Percentiles rank a stretch among this genome's conserved stretches.
Conservation (phyloP, 2,888 invertebrate species). For the Lissocephala sabroskyi region DNA sequence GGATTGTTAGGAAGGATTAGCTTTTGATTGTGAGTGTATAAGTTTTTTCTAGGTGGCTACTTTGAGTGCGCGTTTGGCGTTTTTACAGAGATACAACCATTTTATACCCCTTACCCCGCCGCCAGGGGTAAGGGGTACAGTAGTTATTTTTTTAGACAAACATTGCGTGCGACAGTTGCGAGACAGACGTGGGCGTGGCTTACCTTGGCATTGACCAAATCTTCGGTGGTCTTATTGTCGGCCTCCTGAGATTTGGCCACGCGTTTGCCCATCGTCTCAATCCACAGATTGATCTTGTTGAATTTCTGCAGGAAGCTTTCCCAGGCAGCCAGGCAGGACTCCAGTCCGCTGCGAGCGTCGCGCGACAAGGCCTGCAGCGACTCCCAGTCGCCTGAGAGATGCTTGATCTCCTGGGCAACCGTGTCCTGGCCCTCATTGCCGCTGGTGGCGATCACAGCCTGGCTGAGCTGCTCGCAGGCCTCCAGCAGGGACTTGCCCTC, state of each 20-base stretch:
- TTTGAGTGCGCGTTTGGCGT: too few species aligned
- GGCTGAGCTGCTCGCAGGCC: constrained; percentile 82
- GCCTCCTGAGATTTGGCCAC: constrained; percentile 79
- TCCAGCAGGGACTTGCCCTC: constrained; percentile 83
- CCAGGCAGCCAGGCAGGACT: constrained; percentile 86
- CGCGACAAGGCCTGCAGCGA: constrained; percentile 82
- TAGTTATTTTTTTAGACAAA: constrained; percentile 36
- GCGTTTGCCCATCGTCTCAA: constrained; percentile 80
- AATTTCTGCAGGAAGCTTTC: constrained; percentile 83
- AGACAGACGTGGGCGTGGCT: constrained; percentile 62
- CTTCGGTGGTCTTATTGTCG: constrained; percentile 84
- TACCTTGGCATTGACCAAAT: constrained; percentile 83
- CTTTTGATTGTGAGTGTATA: constrained; percentile 18
- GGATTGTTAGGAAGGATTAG: too few species aligned
- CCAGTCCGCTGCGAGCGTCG: constrained; percentile 83
- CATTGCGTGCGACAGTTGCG: constrained; percentile 40
- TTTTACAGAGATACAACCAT: too few species aligned
- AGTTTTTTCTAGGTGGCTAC: constrained; percentile 33
- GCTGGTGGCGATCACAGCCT: constrained; percentile 82
- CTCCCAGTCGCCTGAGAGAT: constrained; percentile 87
- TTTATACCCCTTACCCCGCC: too few species aligned
- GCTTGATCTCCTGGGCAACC: constrained; percentile 86
- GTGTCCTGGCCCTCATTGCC: constrained; percentile 88
- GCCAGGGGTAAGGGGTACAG: too few species aligned
- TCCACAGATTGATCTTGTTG: constrained; percentile 82